These are phyloP conservation scores for Eupeodes luniger DNA, from an alignment of 2,888 invertebrate genomes.

Conservation along the genomic window DNA sequence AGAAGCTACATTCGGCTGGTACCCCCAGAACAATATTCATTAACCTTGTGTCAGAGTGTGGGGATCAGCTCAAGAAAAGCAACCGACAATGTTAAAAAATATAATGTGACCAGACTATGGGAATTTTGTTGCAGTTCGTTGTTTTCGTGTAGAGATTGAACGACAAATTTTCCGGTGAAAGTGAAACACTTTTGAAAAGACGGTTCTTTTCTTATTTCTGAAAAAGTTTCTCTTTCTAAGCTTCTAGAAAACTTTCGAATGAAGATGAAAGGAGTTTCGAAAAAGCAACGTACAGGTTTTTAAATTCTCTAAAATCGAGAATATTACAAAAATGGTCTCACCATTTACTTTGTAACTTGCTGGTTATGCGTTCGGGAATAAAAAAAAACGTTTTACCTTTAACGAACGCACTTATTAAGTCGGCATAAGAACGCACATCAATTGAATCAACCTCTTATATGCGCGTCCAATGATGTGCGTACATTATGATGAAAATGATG, in stretches of 20 bases:
- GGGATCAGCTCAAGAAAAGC: conserved; percentile 48
- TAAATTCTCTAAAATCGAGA: not conserved
- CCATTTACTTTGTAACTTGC: not conserved
- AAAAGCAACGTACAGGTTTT: too few relatives aligned
- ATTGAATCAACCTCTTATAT: conserved; percentile 34
- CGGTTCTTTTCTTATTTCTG: too few relatives aligned
- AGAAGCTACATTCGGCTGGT: conserved; percentile 70
- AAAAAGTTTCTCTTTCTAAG: too few relatives aligned
- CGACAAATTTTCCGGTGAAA: too few relatives aligned
- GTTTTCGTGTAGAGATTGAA: too few relatives aligned
- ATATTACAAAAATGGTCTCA: conserved; percentile 2
- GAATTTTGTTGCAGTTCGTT: too few relatives aligned
- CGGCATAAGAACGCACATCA: conserved; percentile 38
- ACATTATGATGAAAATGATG: conserved; percentile 34
- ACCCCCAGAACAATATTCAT: conserved; percentile 73
- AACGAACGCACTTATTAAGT: conserved; percentile 33
- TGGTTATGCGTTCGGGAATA: not conserved
- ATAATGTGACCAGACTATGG: conserved; percentile 12
- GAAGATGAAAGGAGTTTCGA: too few relatives aligned
- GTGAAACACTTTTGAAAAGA: too few relatives aligned
- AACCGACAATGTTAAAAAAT: conserved; percentile 50
- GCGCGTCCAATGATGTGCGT: conserved; percentile 18
- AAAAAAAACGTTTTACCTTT: not conserved
- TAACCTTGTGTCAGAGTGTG: conserved; percentile 65
- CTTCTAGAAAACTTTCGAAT: too few relatives aligned